phyloP scores from a whole-genome alignment of 2,797 vertebrate species.

The Amblyopsis hoosieri region DNA sequence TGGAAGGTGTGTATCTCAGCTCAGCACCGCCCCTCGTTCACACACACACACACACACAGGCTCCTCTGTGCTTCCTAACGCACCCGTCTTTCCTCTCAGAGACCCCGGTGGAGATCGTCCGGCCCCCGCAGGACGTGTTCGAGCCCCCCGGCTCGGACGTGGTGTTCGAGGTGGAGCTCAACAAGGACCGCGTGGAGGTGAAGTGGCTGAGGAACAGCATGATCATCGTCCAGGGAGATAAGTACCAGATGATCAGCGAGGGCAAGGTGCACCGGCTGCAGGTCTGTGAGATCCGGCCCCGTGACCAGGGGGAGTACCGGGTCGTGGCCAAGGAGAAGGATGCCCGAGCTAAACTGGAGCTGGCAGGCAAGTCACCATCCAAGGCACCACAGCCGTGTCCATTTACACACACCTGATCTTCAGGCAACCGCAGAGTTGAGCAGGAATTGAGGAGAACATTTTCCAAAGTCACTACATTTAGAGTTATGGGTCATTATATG shows the following conservation, averaged over 20 bases:
- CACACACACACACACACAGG: not conserved
- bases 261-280: constrained; percentile 93
- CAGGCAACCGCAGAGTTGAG: not conserved
- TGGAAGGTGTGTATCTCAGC: constrained; percentile 84
- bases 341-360: constrained; percentile 93
- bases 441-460: not conserved
- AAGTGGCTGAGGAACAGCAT: constrained; percentile 99
- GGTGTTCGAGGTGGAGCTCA: constrained; percentile 92
- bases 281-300: constrained; percentile 92
- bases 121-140: constrained; percentile 89
- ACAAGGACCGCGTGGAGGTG: constrained; percentile 96
- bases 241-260: constrained; percentile 99
- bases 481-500: too few relatives aligned
- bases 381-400: not conserved
- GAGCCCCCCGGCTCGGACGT: constrained; percentile 91
- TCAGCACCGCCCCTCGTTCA: too few relatives aligned
- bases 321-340: constrained; percentile 98
- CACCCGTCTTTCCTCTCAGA: constrained; percentile 72
- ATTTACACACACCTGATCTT: not conserved
- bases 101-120: constrained; percentile 94
- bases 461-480: too few relatives aligned
- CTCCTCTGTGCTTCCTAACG: not conserved
- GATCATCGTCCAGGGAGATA: constrained; percentile 96
- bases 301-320: constrained; percentile 97
- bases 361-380: constrained; percentile 84